These are phyloP conservation scores for Columbina picui DNA, from an alignment of 2,113 vertebrate species.

Conservation along the genomic window DNA sequence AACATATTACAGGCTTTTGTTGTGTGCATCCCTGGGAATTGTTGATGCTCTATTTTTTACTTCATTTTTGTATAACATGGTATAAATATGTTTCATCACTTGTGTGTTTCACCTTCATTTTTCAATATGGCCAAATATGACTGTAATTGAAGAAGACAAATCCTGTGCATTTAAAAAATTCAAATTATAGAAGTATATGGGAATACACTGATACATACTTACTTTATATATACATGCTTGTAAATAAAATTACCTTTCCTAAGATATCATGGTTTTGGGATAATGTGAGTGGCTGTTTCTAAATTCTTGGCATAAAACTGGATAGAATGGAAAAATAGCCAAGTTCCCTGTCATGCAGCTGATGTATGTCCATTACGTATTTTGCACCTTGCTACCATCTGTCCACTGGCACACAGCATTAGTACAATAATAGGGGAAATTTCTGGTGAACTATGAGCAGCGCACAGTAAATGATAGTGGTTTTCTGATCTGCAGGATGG, in stretches of 20 bases:
- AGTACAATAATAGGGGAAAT: background rate
- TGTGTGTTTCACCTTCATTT: background rate
- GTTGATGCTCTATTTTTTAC: background rate
- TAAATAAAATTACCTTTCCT: background rate
- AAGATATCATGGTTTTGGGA: background rate
- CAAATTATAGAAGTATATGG: background rate
- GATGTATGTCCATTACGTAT: background rate
- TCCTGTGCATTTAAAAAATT: background rate
- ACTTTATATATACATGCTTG: background rate
- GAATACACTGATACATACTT: background rate
- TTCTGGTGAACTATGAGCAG: background rate
- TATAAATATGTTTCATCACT: background rate
- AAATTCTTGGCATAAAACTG: background rate
- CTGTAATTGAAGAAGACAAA: background rate
- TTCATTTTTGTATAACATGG: background rate
- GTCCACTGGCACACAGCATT: background rate
- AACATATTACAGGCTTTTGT: background rate
- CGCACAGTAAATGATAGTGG: background rate
- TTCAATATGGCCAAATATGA: background rate
- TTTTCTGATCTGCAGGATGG: background rate
- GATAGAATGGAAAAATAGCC: background rate
- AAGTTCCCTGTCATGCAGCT: background rate
- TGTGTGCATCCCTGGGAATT: background rate
- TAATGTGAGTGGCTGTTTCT: background rate
- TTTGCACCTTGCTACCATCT: constrained; percentile 50